Evolutionary conservation across 2,113 vertebrate species (phyloP).

Genomic region (Herpetotheres cachinnans): DNA sequence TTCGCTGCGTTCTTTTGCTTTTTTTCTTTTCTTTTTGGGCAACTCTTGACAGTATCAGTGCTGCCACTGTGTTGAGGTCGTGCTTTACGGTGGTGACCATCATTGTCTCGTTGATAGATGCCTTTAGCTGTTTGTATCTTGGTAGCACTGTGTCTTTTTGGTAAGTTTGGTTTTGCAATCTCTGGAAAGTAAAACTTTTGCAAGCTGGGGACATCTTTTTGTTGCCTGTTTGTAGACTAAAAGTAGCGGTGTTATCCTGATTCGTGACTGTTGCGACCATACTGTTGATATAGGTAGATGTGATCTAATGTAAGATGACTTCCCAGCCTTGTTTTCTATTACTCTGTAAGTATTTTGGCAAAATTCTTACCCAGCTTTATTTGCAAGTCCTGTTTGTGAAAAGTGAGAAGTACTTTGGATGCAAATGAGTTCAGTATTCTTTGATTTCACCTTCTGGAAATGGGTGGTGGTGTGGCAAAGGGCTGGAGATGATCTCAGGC

Average conservation of each 20-base stretch:
- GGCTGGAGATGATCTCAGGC: neutral
- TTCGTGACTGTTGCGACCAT: fast-evolving
- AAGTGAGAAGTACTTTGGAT: neutral
- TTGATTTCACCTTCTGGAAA: conserved; percentile 22
- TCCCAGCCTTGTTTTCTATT: neutral
- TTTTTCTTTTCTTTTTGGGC: neutral
- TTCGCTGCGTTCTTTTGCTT: neutral
- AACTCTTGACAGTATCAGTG: neutral
- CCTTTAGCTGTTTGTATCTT: neutral
- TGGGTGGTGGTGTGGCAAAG: neutral
- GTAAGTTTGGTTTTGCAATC: neutral
- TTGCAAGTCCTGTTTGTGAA: neutral
- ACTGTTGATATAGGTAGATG: neutral
- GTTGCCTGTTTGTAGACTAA: neutral
- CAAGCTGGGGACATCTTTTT: neutral
- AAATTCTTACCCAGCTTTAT: neutral
- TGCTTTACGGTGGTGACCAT: neutral
- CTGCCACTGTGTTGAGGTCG: neutral
- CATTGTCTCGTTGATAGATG: fast-evolving
- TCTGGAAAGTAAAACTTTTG: neutral
- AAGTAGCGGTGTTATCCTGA: neutral
- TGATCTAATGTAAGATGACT: neutral
- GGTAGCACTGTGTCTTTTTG: neutral
- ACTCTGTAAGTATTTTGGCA: neutral
- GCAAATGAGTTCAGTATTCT: neutral